A percentile compares a stretch with the other conserved stretches of the same genome.
Conservation (phyloP, 2,888 invertebrate species). For the Dryadula phaetusa region DNA sequence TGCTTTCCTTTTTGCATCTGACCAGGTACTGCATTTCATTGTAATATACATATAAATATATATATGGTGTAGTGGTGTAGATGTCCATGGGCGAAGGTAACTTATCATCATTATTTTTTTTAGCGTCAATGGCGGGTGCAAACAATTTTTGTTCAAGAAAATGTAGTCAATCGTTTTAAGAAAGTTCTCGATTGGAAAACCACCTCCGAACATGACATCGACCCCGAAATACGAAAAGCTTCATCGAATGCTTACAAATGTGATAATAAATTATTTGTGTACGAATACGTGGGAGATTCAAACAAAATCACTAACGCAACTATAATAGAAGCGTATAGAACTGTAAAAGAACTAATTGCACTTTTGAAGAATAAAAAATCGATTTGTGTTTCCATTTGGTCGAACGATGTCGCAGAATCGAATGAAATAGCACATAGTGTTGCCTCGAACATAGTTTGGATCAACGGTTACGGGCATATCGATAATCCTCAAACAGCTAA, state of each 20-base stretch:
- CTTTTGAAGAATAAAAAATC: conserved; percentile 48
- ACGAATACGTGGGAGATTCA: conserved; percentile 44
- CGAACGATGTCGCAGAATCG: conserved; percentile 55
- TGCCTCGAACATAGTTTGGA: conserved; percentile 54
- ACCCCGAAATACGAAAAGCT: conserved; percentile 26
- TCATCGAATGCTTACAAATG: conserved; percentile 45
- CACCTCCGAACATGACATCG: conserved; percentile 29
- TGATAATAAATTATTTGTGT: conserved; percentile 41
- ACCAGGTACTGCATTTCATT: not conserved
- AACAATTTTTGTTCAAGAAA: conserved; percentile 63
- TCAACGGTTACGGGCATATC: conserved; percentile 59
- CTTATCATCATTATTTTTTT: too few species aligned
- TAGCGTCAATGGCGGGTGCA: conserved; percentile 60
- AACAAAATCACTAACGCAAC: conserved; percentile 41
- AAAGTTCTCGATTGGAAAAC: conserved; percentile 53
- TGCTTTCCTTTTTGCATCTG: conserved; percentile 41
- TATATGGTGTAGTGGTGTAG: too few species aligned
- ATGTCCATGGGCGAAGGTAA: too few species aligned
- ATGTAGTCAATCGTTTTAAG: conserved; percentile 55
- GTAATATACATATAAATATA: not conserved
- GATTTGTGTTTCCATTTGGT: conserved; percentile 61
- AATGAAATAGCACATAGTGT: conserved; percentile 58
- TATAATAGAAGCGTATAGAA: conserved; percentile 61
- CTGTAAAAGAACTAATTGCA: conserved; percentile 60
- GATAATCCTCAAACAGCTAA: conserved; percentile 52